A percentile compares a stretch with the other conserved stretches of the same genome.
These are phyloP conservation scores for Anoplopoma fimbria DNA, from an alignment of 2,113 vertebrate genomes.

Conservation along the genomic window DNA sequence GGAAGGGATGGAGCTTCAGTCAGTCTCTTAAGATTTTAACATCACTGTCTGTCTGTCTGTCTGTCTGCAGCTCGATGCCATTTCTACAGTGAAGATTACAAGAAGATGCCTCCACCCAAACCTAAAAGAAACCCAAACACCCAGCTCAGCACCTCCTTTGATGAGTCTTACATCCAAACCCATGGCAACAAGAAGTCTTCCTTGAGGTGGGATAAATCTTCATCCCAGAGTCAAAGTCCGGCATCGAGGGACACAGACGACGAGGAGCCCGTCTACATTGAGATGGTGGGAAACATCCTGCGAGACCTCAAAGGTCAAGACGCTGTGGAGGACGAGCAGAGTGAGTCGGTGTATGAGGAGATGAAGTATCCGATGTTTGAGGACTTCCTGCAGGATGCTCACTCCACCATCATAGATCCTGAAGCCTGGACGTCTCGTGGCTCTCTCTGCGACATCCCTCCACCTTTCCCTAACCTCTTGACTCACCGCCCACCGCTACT, in stretches of 20 bases:
- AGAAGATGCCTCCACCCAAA: constrained; percentile 96
- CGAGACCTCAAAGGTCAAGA: constrained; percentile 88
- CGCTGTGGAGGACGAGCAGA: constrained; percentile 86
- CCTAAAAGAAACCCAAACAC: constrained; percentile 97
- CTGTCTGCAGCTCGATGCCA: constrained; percentile 84
- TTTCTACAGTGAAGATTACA: constrained; percentile 92
- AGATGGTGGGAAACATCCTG: constrained; percentile 97
- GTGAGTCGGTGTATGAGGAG: constrained; percentile 96
- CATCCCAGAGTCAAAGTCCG: constrained; percentile 87
- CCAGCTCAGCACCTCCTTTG: constrained; percentile 96
- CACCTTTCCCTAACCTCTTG: constrained; percentile 95
- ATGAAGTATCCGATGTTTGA: constrained; percentile 96
- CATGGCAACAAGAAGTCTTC: constrained; percentile 86
- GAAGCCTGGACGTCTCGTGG: constrained; percentile 87
- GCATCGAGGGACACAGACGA: constrained; percentile 86
- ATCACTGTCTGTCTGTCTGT: constrained; percentile 1
- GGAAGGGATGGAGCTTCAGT: background rate
- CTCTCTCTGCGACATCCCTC: constrained; percentile 92
- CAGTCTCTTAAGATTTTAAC: background rate
- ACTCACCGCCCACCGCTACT: constrained; percentile 93
- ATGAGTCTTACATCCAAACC: constrained; percentile 91
- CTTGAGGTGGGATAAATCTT: constrained; percentile 83
- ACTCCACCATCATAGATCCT: constrained; percentile 86
- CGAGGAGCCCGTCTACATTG: constrained; percentile 96
- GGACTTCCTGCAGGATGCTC: constrained; percentile 88